Evolutionary conservation across 2,113 vertebrate genomes (phyloP), one percentile per base, ranked within the genome.

Genomic region (Heterochromis multidens): DNA sequence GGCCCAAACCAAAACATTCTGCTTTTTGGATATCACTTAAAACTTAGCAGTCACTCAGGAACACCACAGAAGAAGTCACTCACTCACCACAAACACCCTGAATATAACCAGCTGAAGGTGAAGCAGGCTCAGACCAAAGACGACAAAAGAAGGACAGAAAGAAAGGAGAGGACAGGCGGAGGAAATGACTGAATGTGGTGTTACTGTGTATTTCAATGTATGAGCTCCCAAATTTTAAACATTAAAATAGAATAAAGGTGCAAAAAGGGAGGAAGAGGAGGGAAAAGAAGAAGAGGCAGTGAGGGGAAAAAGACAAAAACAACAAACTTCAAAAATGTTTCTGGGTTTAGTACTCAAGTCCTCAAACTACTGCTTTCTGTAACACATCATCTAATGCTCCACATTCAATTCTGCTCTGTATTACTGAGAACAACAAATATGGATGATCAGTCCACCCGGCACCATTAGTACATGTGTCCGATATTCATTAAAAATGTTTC

Each of bases 391-490:
- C 35, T 9, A 7, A 9, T 37, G 35, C 8, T 2, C 37, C 37
- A 40, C 8, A 10, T 46, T 14, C 3, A 46, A 46, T 40, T 40
- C 8, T 17, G 19, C 7, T 31, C 58, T n/a, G 31, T 8, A 7
- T 19, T 0, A 21, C 11, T 43, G 14, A 72, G 46, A 72, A 72
- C 40, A 49, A 49, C 14, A 46, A 72, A 72, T 4, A 72, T 72
- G 65, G 40, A 65, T 4, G 35, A 40, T 40, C 35, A 0, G 62
- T 7, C 12, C 63, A 16, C 35, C 33, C 35, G 9, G 35, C 4
- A 67, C 63, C 23, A 4, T 25, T 0, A 46, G n/a, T 43, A 67
- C 43, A 37, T 1, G 3, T 17, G 19, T 5, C 49, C 49, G 3
- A 52, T 46, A 14, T 14, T 19, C 49, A 52, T 49, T 46, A 5